Evolutionary conservation across 2,888 invertebrate genomes (phyloP), one percentile per base, ranked within the genome.

Genomic region (Podotricha telesiphe): DNA sequence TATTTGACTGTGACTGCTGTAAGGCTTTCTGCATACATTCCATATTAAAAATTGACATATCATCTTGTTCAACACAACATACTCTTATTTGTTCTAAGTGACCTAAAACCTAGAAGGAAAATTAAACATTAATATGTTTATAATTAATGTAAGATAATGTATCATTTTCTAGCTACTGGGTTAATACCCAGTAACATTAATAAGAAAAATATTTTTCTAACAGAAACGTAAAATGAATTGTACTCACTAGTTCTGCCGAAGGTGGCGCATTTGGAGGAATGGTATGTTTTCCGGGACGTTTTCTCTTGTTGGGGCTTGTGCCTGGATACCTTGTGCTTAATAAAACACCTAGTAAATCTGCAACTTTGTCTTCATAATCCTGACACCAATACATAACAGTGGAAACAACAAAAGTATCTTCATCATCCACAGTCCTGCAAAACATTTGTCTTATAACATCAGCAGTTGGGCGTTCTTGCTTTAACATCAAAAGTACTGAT

Each of bases 371-470:
- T 81, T 98, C 97, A 81, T 96, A 96, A 80, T 98, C 97, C 80
- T 97, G 96, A 87, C 97, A 98, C 99, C 98, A 99, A 89, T 97
- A 97, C 94, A 98, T 96, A 75, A 99, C 92, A 48, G 98, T 95
- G 4, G 99, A 97, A 55, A 98, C 96, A 15, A 98, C 97, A 91
- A 99, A 98, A 73, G 96, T 95, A 88, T 99, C 99, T 69, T 96
- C 95, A 62, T 94, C 95, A 81, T 95, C 95, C 10, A 95, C 94
- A 78, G 95, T 94, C 73, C 97, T 94, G 76, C 96, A 95, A 79
- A 99, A 95, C 78, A 99, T 93, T 77, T 97, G 96, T 79, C 97
- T 95, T 75, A 99, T 92, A 75, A 98, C 94, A 81, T 98, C 98
- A 73, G 96, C 95, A 20, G 96, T 96, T 20, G 98, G 98, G 82